A percentile compares a stretch with the other conserved stretches of the same genome.
These are phyloP conservation scores for Microtus montanus DNA, from an alignment of 2,113 vertebrate genomes.

Conservation along the genomic window DNA sequence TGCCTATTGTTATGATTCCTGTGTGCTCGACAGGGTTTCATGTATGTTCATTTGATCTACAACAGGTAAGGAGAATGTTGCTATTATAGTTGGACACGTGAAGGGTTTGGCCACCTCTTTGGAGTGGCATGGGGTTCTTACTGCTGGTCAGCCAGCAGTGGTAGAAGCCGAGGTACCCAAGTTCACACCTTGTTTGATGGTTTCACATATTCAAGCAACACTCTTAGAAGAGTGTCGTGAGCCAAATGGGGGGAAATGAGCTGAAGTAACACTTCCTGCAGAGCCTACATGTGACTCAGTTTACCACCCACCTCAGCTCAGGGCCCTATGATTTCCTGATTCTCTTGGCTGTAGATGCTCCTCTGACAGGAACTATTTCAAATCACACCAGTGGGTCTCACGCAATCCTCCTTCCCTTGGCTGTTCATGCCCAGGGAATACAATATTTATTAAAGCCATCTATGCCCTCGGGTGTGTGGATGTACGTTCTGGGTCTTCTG, in stretches of 20 bases:
- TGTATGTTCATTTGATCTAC: not conserved
- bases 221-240: not conserved
- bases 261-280: conserved; percentile 8
- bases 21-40: not conserved
- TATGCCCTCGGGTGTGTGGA: conserved; percentile 41
- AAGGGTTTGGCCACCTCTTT: not conserved
- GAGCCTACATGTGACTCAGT: not conserved
- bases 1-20: not conserved
- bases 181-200: not conserved
- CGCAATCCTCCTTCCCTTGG: not conserved
- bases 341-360: not conserved
- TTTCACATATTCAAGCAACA: not conserved
- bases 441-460: conserved; percentile 48
- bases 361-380: conserved; percentile 21
- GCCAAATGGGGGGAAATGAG: not conserved
- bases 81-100: not conserved
- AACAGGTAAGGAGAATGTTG: too few relatives aligned
- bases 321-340: not conserved
- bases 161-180: not conserved
- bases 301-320: conserved; percentile 1
- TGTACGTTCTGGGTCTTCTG: conserved; percentile 50
- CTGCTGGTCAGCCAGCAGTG: not conserved
- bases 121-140: too few relatives aligned
- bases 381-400: conserved; percentile 29
- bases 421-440: not conserved